These are phyloP conservation scores for Dryas iulia DNA, from an alignment of 1,140 invertebrate genomes.

Conservation along the genomic window DNA sequence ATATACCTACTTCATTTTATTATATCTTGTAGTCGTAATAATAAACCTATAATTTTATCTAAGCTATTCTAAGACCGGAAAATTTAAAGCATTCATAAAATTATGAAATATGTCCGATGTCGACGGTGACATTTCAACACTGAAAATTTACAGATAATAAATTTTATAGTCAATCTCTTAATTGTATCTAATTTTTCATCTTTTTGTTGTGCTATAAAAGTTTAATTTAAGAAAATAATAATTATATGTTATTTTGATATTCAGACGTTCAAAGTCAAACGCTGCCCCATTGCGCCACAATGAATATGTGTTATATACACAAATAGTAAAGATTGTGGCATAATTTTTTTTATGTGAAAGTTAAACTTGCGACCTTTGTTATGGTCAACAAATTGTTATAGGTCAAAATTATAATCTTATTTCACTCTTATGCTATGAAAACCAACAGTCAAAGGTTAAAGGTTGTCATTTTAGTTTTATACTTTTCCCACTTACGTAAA, in stretches of 20 bases:
- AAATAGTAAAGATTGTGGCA: neutral
- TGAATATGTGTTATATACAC: neutral
- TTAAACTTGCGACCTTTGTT: neutral
- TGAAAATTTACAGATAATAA: neutral
- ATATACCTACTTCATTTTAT: no score
- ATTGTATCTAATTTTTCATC: neutral
- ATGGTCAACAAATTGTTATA: neutral
- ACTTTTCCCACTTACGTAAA: no score
- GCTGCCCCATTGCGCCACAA: no score
- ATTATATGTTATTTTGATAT: no score
- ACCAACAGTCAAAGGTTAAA: neutral
- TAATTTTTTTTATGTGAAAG: neutral
- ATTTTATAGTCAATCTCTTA: neutral
- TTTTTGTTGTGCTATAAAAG: neutral
- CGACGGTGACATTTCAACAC: neutral
- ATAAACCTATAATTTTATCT: neutral
- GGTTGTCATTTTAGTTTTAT: neutral
- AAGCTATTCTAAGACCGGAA: neutral
- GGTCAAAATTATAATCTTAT: no score
- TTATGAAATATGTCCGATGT: neutral
- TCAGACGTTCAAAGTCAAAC: no score
- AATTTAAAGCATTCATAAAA: conserved; percentile 11
- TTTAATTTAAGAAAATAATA: no score
- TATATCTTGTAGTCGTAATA: neutral
- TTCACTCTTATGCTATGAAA: no score